phyloP scores from a whole-genome alignment of 2,113 vertebrate species.

The Sceloporus tristichus region DNA sequence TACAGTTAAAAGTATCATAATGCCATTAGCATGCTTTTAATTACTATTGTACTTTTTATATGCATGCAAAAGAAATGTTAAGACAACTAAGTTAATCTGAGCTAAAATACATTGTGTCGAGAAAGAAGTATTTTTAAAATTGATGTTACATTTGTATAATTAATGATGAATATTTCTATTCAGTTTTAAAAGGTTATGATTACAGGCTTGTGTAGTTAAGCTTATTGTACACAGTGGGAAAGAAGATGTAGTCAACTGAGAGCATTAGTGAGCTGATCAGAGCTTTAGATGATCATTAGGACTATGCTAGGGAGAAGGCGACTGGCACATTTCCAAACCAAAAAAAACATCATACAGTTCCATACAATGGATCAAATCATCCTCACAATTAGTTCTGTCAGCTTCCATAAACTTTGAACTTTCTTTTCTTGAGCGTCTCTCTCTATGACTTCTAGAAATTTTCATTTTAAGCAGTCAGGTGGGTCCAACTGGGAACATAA shows the following conservation, averaged over 20 bases:
- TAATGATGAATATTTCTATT: constrained; percentile 19
- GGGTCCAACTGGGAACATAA: background rate
- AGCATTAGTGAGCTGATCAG: background rate
- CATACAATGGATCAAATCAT: background rate
- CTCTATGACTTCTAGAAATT: background rate
- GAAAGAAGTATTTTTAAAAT: constrained; percentile 47
- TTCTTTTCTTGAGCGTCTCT: background rate
- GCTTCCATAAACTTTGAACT: too few species aligned
- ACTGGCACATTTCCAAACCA: background rate
- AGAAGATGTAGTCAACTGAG: background rate
- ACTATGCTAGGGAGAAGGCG: too few species aligned
- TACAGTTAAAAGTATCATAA: constrained; percentile 21
- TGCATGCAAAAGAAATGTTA: constrained; percentile 42
- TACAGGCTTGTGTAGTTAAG: background rate
- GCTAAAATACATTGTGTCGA: constrained; percentile 22
- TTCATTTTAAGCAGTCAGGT: background rate
- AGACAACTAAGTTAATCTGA: constrained; percentile 34
- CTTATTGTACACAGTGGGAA: background rate
- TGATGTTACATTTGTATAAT: background rate
- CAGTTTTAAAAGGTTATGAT: constrained; percentile 10
- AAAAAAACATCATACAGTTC: background rate
- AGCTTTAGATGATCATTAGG: background rate
- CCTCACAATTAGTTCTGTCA: background rate
- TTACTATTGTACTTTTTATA: constrained; percentile 47
- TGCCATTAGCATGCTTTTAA: constrained; percentile 43